A percentile compares a stretch with the other conserved stretches of the same genome.
phyloP scores from a whole-genome alignment of 2,797 vertebrate species.

The Taeniopygia guttata region DNA sequence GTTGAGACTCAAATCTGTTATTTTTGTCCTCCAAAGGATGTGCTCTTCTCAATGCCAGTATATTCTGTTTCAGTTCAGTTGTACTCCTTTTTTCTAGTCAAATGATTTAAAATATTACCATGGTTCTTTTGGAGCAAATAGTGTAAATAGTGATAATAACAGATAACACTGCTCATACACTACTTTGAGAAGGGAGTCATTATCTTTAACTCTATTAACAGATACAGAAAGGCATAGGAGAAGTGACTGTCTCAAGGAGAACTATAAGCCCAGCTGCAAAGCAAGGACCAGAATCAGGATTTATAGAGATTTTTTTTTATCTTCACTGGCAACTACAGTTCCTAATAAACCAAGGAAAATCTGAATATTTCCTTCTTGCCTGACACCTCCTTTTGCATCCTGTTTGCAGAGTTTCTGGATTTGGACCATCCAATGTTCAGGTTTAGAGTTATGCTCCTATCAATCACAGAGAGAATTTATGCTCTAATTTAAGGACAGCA shows the following conservation, averaged over 20 bases:
- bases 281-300: background rate
- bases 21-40: background rate
- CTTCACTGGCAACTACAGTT: background rate
- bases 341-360: background rate
- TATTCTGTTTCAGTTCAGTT: background rate
- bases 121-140: background rate
- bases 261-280: background rate
- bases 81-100: background rate
- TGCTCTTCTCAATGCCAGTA: background rate
- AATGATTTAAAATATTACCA: background rate
- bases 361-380: background rate
- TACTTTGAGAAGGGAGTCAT: background rate
- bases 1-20: background rate
- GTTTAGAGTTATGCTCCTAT: background rate
- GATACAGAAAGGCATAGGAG: background rate
- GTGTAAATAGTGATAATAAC: background rate
- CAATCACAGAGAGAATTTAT: background rate
- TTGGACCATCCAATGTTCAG: background rate
- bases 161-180: background rate
- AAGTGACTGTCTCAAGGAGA: background rate
- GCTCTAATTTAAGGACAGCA: background rate
- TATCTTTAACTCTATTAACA: background rate
- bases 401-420: background rate
- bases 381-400: background rate
- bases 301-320: background rate